Percentiles rank a stretch among this genome's conserved stretches.
These are phyloP conservation scores for Phalacrocorax pelagicus DNA, from an alignment of 2,113 vertebrate genomes.

Conservation along the genomic window DNA sequence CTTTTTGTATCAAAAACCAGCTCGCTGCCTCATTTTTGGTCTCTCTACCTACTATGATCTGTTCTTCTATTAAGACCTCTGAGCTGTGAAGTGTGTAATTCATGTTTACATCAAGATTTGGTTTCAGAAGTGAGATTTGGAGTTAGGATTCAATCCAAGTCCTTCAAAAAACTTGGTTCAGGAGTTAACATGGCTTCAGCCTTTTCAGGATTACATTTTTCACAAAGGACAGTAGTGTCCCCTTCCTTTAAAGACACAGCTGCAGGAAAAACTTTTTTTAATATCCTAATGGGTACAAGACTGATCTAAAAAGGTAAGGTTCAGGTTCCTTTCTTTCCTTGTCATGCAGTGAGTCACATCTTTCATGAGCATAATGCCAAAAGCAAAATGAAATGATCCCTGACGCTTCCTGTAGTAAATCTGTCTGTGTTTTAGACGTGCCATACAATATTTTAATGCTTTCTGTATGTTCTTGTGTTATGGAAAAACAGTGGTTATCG, in stretches of 20 bases:
- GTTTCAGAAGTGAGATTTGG: neutral
- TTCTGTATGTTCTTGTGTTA: neutral
- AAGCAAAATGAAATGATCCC: neutral
- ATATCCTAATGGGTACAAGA: neutral
- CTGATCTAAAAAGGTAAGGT: neutral
- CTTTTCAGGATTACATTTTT: neutral
- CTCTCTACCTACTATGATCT: neutral
- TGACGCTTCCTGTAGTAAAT: neutral
- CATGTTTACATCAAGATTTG: neutral
- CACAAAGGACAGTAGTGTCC: neutral
- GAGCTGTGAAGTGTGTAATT: neutral
- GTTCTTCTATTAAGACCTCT: neutral
- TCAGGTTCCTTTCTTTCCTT: neutral
- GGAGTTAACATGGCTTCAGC: neutral
- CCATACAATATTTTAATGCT: neutral
- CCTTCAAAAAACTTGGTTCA: neutral
- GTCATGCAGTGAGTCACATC: neutral
- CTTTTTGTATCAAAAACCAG: neutral
- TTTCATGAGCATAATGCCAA: neutral
- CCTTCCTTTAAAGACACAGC: neutral
- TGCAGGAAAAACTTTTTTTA: neutral
- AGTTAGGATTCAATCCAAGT: neutral
- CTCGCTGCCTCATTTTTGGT: neutral
- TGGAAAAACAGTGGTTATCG: neutral
- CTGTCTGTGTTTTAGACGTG: neutral